Base-by-base conservation (phyloP, 2,888 invertebrate species). In the Stenodera caucasica region DNA sequence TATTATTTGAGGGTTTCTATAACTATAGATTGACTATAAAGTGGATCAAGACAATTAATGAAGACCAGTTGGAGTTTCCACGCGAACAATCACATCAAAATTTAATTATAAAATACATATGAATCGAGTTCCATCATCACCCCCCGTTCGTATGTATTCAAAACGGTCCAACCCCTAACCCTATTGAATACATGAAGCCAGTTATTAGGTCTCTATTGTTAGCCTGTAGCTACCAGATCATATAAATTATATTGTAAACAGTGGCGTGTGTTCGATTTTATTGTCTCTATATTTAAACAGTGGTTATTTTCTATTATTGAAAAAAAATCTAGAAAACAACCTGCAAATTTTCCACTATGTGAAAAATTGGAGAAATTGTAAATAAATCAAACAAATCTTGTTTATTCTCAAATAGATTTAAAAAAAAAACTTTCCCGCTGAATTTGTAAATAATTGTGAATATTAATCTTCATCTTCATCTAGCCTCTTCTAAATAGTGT, bases 231-330 rank as follows among this genome's bases (percentile, higher is more conserved):
- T 75, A 80, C 77, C 80, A 79, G 80, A 80, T 79, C 78, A 75
- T 77, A 80, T 79, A 80, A 79, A 80, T 79, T 79, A 78, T 79
- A 78, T 78, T 78, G 78, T 79, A 78, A 79, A 79, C 78, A 78
- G 78, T 78, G 78, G 78, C 79, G 78, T 78, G 78, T 78, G 78
- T 73, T 72, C 68, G 63, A 72, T 68, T 72, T 73, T 72, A 76
- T 77, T 76, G 75, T n/a, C n/a, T 76, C 68, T 69, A 71, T 60
- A 71, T 71, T 45, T 76, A 74, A 75, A 75, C 71, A 75, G 76
- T 72, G 76, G 76, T 74, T 73, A 73, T 73, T 72, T 75, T 67
- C 70, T 71, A 73, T 53, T n/a, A n/a, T n/a, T n/a, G n/a, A n/a
- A n/a, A n/a, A n/a, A n/a, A 55, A 57, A 64, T 63, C 66, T 63